Percentiles rank a stretch among this genome's conserved stretches.
phyloP scores from a whole-genome alignment of 2,113 vertebrate species.

The Euleptes europaea region DNA sequence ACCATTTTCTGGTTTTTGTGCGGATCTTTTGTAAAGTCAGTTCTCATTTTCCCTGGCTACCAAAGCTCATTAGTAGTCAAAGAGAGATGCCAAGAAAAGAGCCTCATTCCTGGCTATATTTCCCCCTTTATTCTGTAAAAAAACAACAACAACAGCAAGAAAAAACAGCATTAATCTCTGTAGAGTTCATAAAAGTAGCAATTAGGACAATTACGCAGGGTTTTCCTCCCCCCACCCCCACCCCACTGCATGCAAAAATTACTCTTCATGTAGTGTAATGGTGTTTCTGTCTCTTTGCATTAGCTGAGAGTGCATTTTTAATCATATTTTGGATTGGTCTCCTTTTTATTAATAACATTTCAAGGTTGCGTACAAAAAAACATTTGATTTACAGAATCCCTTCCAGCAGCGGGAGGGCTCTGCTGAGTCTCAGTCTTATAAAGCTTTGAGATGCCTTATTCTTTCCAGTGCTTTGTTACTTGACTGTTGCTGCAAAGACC shows the following conservation, averaged over 20 bases:
- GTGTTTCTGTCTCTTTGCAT: constrained; percentile 47
- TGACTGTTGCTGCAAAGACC: background rate
- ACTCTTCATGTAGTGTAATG: constrained; percentile 12
- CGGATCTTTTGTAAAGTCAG: constrained; percentile 57
- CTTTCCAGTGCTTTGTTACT: background rate
- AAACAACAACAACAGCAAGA: background rate
- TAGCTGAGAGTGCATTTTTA: constrained; percentile 54
- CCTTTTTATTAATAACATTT: constrained; percentile 38
- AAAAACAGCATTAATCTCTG: constrained; percentile 24
- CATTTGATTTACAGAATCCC: constrained; percentile 37
- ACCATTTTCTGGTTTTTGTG: constrained; percentile 34
- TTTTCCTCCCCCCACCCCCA: background rate
- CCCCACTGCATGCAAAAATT: constrained; percentile 23
- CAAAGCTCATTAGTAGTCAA: constrained; percentile 58
- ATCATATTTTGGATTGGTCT: constrained; percentile 5
- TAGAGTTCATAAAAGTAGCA: constrained; percentile 39
- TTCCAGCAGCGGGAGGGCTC: background rate
- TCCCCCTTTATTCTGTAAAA: constrained; percentile 12
- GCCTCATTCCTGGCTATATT: constrained; percentile 18
- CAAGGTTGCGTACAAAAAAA: background rate
- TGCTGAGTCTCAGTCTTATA: background rate
- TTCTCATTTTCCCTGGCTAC: constrained; percentile 53
- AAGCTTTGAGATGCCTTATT: background rate
- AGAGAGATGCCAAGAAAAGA: constrained; percentile 56
- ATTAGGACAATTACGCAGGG: background rate